Conservation (phyloP, 2,113 vertebrate species). For the Chloropsis cyanopogon region DNA sequence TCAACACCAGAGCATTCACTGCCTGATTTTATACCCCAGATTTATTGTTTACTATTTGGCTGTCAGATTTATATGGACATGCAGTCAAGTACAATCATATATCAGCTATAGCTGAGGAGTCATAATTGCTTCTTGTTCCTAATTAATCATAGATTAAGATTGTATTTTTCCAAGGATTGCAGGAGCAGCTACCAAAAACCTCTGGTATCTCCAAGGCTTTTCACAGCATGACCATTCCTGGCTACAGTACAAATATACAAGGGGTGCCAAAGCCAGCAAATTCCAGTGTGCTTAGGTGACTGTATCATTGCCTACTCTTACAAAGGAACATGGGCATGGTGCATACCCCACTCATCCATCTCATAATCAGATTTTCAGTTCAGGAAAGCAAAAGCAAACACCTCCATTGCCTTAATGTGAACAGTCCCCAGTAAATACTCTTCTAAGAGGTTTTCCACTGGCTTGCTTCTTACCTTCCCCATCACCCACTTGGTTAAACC, state of each 20-base stretch:
- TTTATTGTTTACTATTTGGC: neutral
- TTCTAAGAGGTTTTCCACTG: neutral
- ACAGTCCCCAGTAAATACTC: neutral
- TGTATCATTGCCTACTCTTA: no score
- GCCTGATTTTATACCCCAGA: neutral
- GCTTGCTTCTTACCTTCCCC: neutral
- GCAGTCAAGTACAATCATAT: neutral
- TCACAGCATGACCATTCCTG: neutral
- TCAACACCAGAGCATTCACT: neutral
- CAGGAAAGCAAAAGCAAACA: neutral
- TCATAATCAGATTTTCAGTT: neutral
- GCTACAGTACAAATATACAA: accelerated
- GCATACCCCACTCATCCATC: neutral
- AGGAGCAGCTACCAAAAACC: neutral
- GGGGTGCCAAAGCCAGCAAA: neutral
- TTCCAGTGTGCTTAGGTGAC: neutral
- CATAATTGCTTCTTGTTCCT: neutral
- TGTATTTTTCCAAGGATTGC: neutral
- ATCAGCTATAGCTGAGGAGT: neutral
- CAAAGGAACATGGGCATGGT: accelerated
- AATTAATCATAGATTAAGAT: neutral
- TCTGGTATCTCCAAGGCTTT: neutral
- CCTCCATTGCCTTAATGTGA: accelerated
- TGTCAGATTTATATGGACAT: neutral
- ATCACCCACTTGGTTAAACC: neutral